Percentiles rank a stretch among this genome's conserved stretches.
Conservation (phyloP, 2,797 vertebrate genomes). For the Gephyroberyx darwinii region DNA sequence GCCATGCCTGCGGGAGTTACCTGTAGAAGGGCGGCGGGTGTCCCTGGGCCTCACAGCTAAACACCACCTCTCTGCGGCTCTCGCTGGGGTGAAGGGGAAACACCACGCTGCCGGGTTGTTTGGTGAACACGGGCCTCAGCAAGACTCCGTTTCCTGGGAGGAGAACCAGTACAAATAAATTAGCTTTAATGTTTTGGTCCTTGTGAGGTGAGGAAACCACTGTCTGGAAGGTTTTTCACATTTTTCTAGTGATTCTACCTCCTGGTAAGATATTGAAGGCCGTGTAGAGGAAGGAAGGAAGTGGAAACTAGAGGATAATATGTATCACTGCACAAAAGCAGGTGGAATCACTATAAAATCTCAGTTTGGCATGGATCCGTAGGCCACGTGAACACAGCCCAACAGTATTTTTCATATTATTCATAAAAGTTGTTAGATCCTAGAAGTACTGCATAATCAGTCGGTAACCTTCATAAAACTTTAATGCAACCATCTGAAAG, state of each 20-base stretch:
- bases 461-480: constrained; percentile 63
- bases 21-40: constrained; percentile 89
- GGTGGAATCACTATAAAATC: constrained; percentile 28
- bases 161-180: constrained; percentile 53
- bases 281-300: constrained; percentile 15
- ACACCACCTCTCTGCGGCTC: constrained; percentile 87
- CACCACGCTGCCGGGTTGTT: constrained; percentile 90
- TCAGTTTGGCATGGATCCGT: constrained; percentile 32
- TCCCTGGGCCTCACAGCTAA: constrained; percentile 92
- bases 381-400: constrained; percentile 9
- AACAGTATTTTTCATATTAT: constrained; percentile 47
- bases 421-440: constrained; percentile 47
- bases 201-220: constrained; percentile 28
- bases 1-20: constrained; percentile 72
- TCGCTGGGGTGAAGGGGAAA: constrained; percentile 89
- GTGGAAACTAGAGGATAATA: background rate
- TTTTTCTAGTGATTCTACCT: background rate
- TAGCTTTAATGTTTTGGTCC: constrained; percentile 42
- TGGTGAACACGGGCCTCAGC: constrained; percentile 88
- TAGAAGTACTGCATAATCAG: constrained; percentile 54
- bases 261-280: constrained; percentile 3
- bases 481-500: constrained; percentile 55
- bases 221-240: background rate
- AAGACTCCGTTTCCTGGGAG: constrained; percentile 83
- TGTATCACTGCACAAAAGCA: constrained; percentile 1